Conservation (phyloP, 1,140 invertebrate species). For the Watersipora subatra region DNA sequence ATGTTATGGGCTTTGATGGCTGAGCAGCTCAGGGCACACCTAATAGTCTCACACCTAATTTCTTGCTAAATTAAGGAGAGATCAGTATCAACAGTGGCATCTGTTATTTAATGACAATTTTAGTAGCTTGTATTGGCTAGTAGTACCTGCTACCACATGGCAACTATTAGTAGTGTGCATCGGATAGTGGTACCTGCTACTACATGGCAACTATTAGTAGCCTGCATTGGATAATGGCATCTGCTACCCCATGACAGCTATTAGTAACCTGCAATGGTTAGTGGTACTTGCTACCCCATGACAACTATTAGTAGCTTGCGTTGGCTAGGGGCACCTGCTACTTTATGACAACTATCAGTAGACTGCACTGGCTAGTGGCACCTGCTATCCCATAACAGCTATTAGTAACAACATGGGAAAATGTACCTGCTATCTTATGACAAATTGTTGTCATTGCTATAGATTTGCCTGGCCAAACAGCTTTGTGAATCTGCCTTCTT, state of each 20-base stretch:
- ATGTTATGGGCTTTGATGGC: no score
- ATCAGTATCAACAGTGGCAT: no score
- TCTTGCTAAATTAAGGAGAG: no score
- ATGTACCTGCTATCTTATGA: not conserved
- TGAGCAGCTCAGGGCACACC: no score
- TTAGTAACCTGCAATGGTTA: not conserved
- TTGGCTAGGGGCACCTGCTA: not conserved
- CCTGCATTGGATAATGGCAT: no score
- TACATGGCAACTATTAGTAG: not conserved
- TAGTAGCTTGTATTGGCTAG: no score
- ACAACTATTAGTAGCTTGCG: not conserved
- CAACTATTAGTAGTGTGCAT: not conserved
- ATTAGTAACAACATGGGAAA: not conserved
- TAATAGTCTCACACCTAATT: no score
- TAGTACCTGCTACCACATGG: not conserved
- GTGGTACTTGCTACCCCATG: not conserved
- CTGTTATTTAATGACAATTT: no score
- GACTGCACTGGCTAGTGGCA: not conserved
- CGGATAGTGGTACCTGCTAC: not conserved
- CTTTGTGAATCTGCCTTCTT: no score
- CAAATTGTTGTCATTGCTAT: no score
- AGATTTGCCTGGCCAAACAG: no score
- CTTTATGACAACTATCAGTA: not conserved
- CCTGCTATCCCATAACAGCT: not conserved
- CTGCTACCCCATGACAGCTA: not conserved